Base-by-base conservation (phyloP, 2,888 invertebrate species). In the Andrena chrysosceles region DNA sequence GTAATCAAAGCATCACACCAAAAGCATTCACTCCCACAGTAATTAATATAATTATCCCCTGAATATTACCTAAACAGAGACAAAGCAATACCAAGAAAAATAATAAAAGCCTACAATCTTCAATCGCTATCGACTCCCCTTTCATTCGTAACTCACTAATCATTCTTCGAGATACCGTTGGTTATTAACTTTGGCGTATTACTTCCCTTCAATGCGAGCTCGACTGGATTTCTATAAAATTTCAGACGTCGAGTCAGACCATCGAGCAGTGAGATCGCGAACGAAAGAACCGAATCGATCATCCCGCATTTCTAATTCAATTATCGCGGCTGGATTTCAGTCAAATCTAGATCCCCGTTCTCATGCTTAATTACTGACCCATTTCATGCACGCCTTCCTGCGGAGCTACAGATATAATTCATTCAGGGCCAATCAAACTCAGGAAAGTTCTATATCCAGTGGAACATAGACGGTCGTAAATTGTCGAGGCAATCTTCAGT, bases 391-490 rank as follows among this genome's bases (percentile, higher is more conserved):
- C 72, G 67, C 66, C 56, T 54, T 68, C 49, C 66, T 29, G 29
- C 72, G 29, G 35, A 52, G 68, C 62, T 7, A 42, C 49, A 23
- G 73, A 29, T 63, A 81, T 81, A 73, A 81, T 81, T 81, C 81
- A 81, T 81, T 81, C 81, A 74, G 54, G 74, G 68, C 81, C 73
- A 81, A 81, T 81, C 81, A 81, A 81, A 81, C 81, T 81, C 81
- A 42, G 73, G 68, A 59, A 81, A 81, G 56, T 81, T 81, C 81
- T 72, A 72, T 56, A 56, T 35, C 78, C 60, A 60, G 31, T 54
- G 35, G 68, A 67, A 63, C 49, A 35, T 54, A 26, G 60, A 33
- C 33, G 29, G n/a, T 48, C 67, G 63, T 80, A 63, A 68, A 86
- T 85, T 86, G 75, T 66, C 84, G 23, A 29, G 60, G 68, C 29